Base-by-base conservation (phyloP, 2,888 invertebrate species). In the Heliconius hortense region DNA sequence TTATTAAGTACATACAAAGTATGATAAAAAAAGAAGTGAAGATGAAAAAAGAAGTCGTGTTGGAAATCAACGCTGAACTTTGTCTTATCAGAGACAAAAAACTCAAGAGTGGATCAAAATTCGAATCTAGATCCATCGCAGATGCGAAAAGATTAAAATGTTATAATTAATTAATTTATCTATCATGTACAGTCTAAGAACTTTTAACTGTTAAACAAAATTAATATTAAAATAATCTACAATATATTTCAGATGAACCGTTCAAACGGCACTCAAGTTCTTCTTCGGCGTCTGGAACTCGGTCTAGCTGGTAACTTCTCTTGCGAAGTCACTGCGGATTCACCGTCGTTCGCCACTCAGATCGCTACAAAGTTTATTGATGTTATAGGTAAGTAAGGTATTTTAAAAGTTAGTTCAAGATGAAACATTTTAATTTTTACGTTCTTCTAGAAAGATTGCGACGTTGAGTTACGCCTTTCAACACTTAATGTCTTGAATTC, bases 301-400 rank as follows among this genome's bases (percentile, higher is more conserved):
- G 95, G 94, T 72, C 90, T 97, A 74, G 95, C 96, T 59, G 97
- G 97, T 8, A 96, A 96, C 94, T 97, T 96, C 91, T 96, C 95
- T 85, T 97, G 97, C 86, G 97, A 97, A 90, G 97, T 97, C 78
- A 96, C 97, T 11, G 96, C 96, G 0, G 97, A 97, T 84, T 95
- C 95, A 15, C 96, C 96, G 13, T 95, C 95, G 63, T 96, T 96
- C 87, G 95, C 96, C 28, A 97, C 97, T 4, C 95, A 95, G 82
- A 95, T 95, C 31, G 96, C 95, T 73, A 91, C 94, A 53, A 95
- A 95, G 83, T 94, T 95, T 82, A 95, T 97, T 87, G 95, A 96
- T 84, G 96, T 97, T 84, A 95, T 97, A 79, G 96, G 97, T 97
- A 94, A 96, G 96, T 71, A 69, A 73, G 21, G 59, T 48, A 48